phyloP scores from a whole-genome alignment of 2,797 vertebrate genomes.

The Pipistrellus nathusii region DNA sequence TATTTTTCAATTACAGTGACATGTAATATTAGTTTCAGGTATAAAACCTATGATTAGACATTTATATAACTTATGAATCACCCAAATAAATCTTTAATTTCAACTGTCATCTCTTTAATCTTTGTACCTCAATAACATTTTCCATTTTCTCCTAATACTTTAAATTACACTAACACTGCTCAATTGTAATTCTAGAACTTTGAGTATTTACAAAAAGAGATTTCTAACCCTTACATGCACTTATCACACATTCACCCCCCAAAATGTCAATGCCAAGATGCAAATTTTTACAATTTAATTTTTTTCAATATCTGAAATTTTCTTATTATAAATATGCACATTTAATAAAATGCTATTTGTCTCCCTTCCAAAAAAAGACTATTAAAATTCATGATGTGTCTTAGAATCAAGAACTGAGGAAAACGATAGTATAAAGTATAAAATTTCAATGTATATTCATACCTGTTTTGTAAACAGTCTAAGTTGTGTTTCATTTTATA shows the following conservation, averaged over 20 bases:
- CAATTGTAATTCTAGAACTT: constrained; percentile 54
- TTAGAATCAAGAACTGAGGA: constrained; percentile 24
- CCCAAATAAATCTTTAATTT: constrained; percentile 41
- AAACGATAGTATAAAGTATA: constrained; percentile 26
- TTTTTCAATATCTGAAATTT: constrained; percentile 49
- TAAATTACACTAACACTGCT: neutral
- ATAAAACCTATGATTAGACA: neutral
- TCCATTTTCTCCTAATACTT: constrained; percentile 49
- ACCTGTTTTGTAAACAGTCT: constrained; percentile 24
- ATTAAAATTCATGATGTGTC: constrained; percentile 12
- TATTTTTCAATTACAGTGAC: neutral
- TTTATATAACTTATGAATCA: neutral
- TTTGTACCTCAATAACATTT: constrained; percentile 37
- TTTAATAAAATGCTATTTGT: constrained; percentile 38
- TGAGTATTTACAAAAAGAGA: neutral
- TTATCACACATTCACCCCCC: neutral
- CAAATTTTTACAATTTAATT: constrained; percentile 26
- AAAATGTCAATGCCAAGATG: neutral
- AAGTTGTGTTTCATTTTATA: constrained; percentile 20
- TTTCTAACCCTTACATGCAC: neutral
- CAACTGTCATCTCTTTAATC: constrained; percentile 24
- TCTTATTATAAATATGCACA: constrained; percentile 11
- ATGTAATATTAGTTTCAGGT: neutral
- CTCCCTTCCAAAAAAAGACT: neutral
- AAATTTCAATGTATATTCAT: constrained; percentile 21